Evolutionary conservation across 2,797 vertebrate species (phyloP).

Genomic region (Paratrypauchen microcephalus): DNA sequence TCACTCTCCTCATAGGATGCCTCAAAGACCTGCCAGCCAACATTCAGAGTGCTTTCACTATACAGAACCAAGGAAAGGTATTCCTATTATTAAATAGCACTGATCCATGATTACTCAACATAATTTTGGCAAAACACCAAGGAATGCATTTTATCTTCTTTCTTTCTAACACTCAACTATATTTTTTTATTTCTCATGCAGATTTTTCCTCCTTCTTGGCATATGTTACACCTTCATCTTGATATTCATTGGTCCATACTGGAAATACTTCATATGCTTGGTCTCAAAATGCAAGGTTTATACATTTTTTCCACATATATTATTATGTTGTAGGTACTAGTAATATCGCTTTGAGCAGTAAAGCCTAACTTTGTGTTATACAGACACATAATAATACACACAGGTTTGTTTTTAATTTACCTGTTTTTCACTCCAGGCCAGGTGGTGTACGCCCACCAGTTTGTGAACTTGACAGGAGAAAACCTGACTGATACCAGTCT

Average conservation of each 20-base stretch:
- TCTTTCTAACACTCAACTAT: background rate
- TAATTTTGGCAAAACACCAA: constrained; percentile 1
- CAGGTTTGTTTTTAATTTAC: constrained; percentile 31
- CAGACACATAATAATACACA: constrained; percentile 34
- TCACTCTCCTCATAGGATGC: constrained; percentile 83
- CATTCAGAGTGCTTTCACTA: constrained; percentile 82
- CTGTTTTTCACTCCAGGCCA: constrained; percentile 79
- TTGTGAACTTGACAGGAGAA: constrained; percentile 89
- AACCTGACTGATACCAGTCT: constrained; percentile 89
- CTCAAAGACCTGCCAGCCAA: constrained; percentile 84
- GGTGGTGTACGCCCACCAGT: constrained; percentile 90
- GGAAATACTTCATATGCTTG: constrained; percentile 88
- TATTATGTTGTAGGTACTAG: background rate
- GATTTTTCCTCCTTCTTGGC: constrained; percentile 94
- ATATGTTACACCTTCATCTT: constrained; percentile 92
- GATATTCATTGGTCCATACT: constrained; percentile 92
- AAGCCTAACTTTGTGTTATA: constrained; percentile 22
- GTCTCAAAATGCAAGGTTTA: constrained; percentile 87
- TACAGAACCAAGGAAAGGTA: constrained; percentile 92
- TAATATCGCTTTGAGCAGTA: background rate
- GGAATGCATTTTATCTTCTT: background rate
- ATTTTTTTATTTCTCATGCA: constrained; percentile 51
- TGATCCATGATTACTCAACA: no score
- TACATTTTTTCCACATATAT: background rate
- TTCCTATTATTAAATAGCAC: background rate